Conservation (phyloP, 2,888 invertebrate genomes). For the Rhamnusium bicolor region DNA sequence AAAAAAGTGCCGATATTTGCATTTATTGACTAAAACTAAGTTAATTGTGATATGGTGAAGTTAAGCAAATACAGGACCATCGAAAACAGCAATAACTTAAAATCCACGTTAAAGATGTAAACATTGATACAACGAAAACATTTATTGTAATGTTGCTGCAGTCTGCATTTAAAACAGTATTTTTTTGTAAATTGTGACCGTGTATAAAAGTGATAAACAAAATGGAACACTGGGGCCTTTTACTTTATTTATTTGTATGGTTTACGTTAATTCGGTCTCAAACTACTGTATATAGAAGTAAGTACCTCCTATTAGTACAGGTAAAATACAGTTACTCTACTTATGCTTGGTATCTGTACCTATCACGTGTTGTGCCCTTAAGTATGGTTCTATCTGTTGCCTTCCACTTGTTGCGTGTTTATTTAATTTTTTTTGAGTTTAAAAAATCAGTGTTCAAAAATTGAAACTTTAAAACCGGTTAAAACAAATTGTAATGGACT, state of each 20-base stretch:
- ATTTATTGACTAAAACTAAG: conserved; percentile 7
- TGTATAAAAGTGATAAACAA: conserved; percentile 26
- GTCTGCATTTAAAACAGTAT: conserved; percentile 27
- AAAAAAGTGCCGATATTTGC: conserved; percentile 23
- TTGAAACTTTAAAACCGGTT: not conserved
- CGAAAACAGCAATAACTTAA: conserved; percentile 21
- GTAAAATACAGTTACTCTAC: conserved; percentile 33
- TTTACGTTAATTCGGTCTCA: conserved; percentile 32
- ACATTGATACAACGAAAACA: conserved; percentile 36
- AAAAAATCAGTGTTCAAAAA: not conserved
- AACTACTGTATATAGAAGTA: conserved; percentile 18
- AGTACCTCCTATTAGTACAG: conserved; percentile 7
- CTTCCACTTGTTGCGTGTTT: conserved; percentile 24
- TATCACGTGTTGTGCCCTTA: conserved; percentile 33
- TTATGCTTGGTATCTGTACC: conserved; percentile 14
- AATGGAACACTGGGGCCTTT: conserved; percentile 38
- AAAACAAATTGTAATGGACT: too few species aligned
- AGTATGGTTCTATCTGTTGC: conserved; percentile 27
- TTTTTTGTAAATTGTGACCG: conserved; percentile 16
- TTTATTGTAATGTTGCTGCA: conserved; percentile 36
- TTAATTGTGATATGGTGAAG: conserved; percentile 26
- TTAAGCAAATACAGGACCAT: not conserved
- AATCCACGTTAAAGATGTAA: conserved; percentile 33
- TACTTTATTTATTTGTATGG: conserved; percentile 33
- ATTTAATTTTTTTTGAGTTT: not conserved